Evolutionary conservation across 2,797 vertebrate genomes (phyloP), one percentile per base, ranked within the genome.

Genomic region (Cynopterus sphinx): DNA sequence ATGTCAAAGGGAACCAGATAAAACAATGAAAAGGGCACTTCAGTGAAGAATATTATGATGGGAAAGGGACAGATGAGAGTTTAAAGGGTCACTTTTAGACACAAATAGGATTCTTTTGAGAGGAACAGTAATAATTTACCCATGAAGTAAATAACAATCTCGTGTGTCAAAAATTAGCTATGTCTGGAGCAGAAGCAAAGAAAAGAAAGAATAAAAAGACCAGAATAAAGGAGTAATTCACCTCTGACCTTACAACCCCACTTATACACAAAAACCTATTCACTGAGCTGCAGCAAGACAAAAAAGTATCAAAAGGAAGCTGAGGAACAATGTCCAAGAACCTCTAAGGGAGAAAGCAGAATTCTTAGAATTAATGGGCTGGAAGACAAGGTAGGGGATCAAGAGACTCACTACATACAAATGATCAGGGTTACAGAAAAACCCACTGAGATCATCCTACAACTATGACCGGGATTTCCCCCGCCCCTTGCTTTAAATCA

Each of bases 341-440:
- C 19, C 13, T 9, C 21, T 65, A 83, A 22, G 10, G 78, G 11
- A 90, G 57, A 92, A 84, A 82, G 77, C 15, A 68, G 73, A 73
- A 67, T 49, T 87, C 84, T 36, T n/a, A 87, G 92, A 46, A 79
- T 49, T 36, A 65, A 26, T 75, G 65, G 70, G 33, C 41, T 79
- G 31, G 39, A 87, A 94, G 71, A 86, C 65, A 83, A 82, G 39
- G 55, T 9, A 77, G 79, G 73, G 43, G 8, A 83, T n/a, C 73
- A 86, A 78, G 43, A 85, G 43, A 12, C 36, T 79, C 41, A 7
- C 74, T 70, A 55, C 1, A 5, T 39, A 74, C 57, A 83, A 33
- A 71, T 83, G 87, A 87, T 68, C 91, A 90, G 77, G 41, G 63
- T 91, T 59, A 43, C 61, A 81, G 70, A 77, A 95, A 96, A 94